Evolutionary conservation across 2,797 vertebrate species (phyloP), one percentile per base, ranked within the genome.

Genomic region (Naso thynnoides): DNA sequence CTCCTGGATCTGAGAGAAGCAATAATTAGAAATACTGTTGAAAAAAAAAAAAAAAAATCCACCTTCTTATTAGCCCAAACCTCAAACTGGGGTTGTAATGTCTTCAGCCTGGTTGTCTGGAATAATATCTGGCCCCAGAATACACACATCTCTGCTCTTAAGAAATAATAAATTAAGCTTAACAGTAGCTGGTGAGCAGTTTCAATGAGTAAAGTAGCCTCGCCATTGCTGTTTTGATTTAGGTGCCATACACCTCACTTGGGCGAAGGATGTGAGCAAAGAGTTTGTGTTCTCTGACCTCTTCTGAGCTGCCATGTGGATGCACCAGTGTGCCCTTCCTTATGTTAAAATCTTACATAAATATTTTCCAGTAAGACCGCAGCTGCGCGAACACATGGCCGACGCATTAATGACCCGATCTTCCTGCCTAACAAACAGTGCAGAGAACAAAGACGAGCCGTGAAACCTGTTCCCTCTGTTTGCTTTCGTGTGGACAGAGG

Each of bases 321-420:
- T 39, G 36, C 33, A 14, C 10, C 50, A 45, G 45, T 23, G 10
- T 49, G 56, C 50, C 27, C 18, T 48, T 75, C 31, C 21, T 55
- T 58, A 29, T 57, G 29, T 45, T 56, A 21, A 79, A 67, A 15
- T 29, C 11, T 15, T 44, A 3, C 31, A 27, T 73, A 53, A 67
- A 65, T 41, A 14, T 60, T 73, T 75, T 42, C 52, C 75, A 42
- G 74, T 38, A 16, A 45, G 47, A 6, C 2, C 53, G 61, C 87
- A 88, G 89, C 86, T 91, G 85, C 70, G 61, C 6, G 38, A 71
- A 81, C 91, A 91, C 82, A 78, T 81, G 87, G 66, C 63, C 48
- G 47, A 73, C 38, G 23, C 84, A 82, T 92, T 88, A 87, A 85
- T 81, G 81, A 72, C 54, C 80, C 70, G 7, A 19, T 73, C 90